Evolutionary conservation across 2,113 vertebrate genomes (phyloP).

Genomic region (Myiagra hebetior): DNA sequence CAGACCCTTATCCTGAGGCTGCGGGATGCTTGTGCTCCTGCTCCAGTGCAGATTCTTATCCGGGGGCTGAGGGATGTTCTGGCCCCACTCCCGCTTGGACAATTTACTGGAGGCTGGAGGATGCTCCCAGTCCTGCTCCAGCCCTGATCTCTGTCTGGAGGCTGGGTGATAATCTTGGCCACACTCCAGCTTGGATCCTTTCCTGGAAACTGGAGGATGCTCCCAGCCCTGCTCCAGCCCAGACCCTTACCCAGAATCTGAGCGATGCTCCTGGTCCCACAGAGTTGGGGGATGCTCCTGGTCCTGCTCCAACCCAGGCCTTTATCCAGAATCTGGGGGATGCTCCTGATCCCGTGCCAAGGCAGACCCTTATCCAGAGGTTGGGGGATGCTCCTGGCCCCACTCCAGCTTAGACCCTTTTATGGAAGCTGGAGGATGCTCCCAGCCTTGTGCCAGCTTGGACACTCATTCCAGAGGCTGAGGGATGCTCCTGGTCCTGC

Average conservation of each 20-base stretch:
- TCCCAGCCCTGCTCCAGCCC: background rate
- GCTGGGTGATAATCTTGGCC: background rate
- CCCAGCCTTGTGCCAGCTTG: too few relatives aligned
- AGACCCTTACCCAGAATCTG: background rate
- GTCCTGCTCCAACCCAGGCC: background rate
- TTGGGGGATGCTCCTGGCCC: background rate
- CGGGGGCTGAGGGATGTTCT: background rate
- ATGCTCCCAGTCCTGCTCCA: background rate
- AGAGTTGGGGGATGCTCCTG: rapidly evolving
- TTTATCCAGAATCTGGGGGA: background rate
- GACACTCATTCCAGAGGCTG: background rate
- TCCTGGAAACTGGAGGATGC: background rate
- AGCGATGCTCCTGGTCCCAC: rapidly evolving
- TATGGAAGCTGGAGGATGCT: background rate
- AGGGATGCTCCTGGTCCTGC: background rate
- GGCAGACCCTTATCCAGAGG: background rate
- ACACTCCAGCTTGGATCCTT: background rate
- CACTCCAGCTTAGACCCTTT: background rate
- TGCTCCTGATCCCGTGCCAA: background rate
- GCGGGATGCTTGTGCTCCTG: rapidly evolving
- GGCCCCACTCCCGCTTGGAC: background rate
- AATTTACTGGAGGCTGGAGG: background rate
- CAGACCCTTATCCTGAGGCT: background rate
- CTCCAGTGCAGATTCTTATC: background rate
- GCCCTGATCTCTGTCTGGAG: background rate